A percentile compares a stretch with the other conserved stretches of the same genome.
phyloP scores from a whole-genome alignment of 2,797 vertebrate genomes.

The Sebastes elongatus region DNA sequence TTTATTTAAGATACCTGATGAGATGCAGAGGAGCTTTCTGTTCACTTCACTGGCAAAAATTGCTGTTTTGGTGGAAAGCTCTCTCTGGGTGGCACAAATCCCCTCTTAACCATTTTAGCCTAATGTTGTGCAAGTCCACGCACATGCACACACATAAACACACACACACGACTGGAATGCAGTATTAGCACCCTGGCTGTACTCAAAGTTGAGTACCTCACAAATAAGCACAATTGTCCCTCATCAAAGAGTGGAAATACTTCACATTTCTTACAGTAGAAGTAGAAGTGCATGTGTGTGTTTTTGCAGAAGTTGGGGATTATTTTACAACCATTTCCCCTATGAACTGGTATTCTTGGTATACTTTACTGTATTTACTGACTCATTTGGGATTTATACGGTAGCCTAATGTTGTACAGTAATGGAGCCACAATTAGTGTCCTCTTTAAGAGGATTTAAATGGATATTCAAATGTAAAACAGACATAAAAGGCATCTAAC shows the following conservation, averaged over 20 bases:
- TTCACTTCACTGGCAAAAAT: conserved; percentile 22
- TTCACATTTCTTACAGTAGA: conserved; percentile 35
- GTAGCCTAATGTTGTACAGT: background rate
- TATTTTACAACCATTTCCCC: background rate
- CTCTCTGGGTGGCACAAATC: conserved; percentile 53
- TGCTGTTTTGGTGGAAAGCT: conserved; percentile 43
- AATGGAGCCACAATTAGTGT: background rate
- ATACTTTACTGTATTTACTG: background rate
- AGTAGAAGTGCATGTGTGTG: background rate
- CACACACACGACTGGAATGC: conserved; percentile 42
- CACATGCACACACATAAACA: conserved; percentile 4
- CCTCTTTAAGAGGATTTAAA: background rate
- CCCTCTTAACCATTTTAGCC: conserved; percentile 30
- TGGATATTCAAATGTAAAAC: background rate
- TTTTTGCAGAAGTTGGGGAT: background rate
- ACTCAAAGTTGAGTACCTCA: conserved; percentile 40
- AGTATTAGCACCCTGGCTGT: conserved; percentile 26
- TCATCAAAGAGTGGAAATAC: conserved; percentile 38
- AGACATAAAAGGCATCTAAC: no score
- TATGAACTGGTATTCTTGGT: background rate
- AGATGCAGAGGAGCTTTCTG: background rate
- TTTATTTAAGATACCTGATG: conserved; percentile 12
- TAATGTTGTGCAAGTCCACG: conserved; percentile 26
- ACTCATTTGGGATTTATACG: background rate
- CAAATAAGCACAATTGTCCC: conserved; percentile 39